Conservation (phyloP, 1,140 invertebrate genomes). For the Ectropis grisescens region DNA sequence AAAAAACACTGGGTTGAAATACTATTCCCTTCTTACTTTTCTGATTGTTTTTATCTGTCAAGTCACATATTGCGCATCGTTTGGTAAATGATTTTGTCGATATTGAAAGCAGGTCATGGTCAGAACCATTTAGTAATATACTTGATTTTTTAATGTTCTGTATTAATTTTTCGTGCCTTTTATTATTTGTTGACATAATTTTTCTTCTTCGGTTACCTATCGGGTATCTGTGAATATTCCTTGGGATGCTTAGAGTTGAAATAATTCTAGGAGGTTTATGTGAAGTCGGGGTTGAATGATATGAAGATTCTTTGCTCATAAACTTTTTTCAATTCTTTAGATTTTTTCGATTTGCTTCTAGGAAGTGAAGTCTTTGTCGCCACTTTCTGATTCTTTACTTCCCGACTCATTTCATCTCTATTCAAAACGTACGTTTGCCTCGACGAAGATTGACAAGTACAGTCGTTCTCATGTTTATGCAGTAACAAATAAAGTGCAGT, state of each 20-base stretch:
- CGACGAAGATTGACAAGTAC: constrained; percentile 18
- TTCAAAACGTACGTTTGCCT: constrained; percentile 34
- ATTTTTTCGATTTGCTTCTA: no score
- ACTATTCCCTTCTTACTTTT: constrained; percentile 9
- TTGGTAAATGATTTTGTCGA: constrained; percentile 31
- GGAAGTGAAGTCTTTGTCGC: no score
- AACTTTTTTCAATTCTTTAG: no score
- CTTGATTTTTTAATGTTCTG: no score
- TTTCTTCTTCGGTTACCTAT: constrained; percentile 4
- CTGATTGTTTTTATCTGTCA: neutral
- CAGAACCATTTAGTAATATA: no score
- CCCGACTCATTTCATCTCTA: constrained; percentile 12
- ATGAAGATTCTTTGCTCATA: constrained; percentile 9
- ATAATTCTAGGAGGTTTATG: constrained; percentile 30
- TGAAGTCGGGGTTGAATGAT: constrained; percentile 20
- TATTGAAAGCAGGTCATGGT: constrained; percentile 30
- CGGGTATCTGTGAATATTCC: constrained; percentile 18
- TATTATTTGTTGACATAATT: no score
- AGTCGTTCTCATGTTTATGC: constrained; percentile 22
- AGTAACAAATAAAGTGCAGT: constrained; percentile 34
- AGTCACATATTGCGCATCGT: constrained; percentile 19
- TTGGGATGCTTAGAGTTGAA: constrained; percentile 46
- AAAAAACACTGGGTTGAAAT: constrained; percentile 13
- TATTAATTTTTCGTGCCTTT: no score
- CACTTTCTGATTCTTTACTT: constrained; percentile 13